phyloP scores from a whole-genome alignment of 2,888 invertebrate species.

The Falcaria lacertinaria region DNA sequence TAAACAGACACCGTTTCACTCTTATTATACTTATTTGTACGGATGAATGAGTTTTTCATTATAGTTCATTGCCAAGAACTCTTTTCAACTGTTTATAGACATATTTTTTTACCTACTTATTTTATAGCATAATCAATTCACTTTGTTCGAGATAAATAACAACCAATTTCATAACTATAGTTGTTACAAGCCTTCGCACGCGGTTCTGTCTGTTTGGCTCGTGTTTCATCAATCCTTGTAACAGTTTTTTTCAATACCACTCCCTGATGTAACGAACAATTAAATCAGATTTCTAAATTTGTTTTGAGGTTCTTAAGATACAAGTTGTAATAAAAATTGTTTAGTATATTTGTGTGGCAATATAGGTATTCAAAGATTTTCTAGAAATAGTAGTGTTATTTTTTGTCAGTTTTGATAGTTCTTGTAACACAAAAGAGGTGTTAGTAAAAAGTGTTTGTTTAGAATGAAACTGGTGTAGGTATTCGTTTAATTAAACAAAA shows the following conservation, averaged over 20 bases:
- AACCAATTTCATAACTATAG: constrained; percentile 1
- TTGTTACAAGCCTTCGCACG: background rate
- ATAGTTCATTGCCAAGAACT: constrained; percentile 3
- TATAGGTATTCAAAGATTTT: no score
- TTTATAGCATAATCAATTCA: constrained; percentile 1
- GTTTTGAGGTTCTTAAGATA: background rate
- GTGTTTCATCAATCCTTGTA: constrained; percentile 3
- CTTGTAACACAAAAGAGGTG: no score
- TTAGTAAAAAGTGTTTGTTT: no score
- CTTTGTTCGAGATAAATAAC: constrained; percentile 3
- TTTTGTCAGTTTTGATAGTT: no score
- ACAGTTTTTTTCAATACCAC: background rate
- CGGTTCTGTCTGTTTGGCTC: background rate
- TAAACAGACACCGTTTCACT: background rate
- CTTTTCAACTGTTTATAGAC: background rate
- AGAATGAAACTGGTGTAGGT: no score
- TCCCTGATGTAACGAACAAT: background rate
- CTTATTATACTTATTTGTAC: constrained; percentile 3
- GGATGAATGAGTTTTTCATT: constrained; percentile 3
- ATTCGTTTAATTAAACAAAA: no score
- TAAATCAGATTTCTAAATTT: background rate
- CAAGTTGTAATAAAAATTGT: background rate
- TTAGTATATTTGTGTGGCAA: background rate
- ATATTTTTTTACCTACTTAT: background rate
- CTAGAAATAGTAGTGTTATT: no score